Conservation (phyloP, 2,113 vertebrate genomes). For the Xenus cinereus region DNA sequence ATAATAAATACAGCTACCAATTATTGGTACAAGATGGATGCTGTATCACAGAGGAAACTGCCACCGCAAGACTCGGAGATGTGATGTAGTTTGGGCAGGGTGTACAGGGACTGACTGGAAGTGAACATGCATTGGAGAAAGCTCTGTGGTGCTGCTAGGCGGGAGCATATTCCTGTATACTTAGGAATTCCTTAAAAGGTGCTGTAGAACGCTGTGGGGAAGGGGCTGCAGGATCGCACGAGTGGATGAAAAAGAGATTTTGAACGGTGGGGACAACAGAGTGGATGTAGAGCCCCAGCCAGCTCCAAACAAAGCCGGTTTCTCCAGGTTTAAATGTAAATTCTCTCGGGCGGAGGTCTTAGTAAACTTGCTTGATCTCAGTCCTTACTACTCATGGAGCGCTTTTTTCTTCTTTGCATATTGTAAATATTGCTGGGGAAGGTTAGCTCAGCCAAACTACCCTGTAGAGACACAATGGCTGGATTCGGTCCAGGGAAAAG, state of each 20-base stretch:
- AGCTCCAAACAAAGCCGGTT: not conserved
- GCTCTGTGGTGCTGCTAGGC: not conserved
- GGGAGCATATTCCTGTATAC: not conserved
- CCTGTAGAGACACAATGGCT: not conserved
- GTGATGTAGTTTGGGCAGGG: not conserved
- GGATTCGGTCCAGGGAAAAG: not conserved
- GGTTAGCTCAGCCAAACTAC: not conserved
- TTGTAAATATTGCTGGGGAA: not conserved
- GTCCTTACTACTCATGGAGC: not conserved
- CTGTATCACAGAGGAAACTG: not conserved
- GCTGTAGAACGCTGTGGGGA: not conserved
- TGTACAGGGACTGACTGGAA: not conserved
- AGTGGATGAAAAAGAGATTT: not conserved
- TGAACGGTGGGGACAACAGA: not conserved
- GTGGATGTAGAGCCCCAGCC: not conserved
- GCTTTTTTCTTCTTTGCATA: not conserved
- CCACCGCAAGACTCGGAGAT: not conserved
- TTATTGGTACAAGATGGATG: not conserved
- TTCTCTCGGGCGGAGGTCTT: not conserved
- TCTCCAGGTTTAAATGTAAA: slow-evolving; percentile 12
- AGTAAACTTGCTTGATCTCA: not conserved
- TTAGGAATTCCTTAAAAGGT: not conserved
- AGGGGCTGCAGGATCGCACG: not conserved
- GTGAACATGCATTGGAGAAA: not conserved
- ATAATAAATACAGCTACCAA: not conserved